Percentiles rank a stretch among this genome's conserved stretches.
Conservation (phyloP, 1,140 invertebrate species). For the Drosophila virilis region DNA sequence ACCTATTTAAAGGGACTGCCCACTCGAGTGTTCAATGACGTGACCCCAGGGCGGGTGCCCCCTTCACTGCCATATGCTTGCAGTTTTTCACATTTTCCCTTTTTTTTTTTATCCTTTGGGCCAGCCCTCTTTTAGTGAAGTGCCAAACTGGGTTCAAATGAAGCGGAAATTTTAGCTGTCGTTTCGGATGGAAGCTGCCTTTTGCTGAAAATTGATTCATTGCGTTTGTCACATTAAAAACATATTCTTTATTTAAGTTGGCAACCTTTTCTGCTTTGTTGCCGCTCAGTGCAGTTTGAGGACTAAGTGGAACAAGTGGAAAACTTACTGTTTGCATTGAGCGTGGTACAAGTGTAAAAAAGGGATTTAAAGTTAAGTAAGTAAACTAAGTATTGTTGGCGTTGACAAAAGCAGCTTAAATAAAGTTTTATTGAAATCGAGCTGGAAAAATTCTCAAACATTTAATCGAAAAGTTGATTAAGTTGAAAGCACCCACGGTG, state of each 20-base stretch:
- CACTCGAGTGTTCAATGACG: slow-evolving; percentile 65
- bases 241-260: slow-evolving; percentile 46
- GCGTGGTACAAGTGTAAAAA: neutral
- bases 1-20: slow-evolving; percentile 22
- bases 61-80: neutral
- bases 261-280: slow-evolving; percentile 4
- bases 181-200: slow-evolving; percentile 3
- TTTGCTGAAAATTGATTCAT: slow-evolving; percentile 47
- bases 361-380: neutral
- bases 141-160: slow-evolving; percentile 49
- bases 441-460: neutral
- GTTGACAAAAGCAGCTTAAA: neutral
- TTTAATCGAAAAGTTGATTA: neutral
- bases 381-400: neutral
- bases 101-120: slow-evolving; percentile 9
- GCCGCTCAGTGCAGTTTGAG: slow-evolving; percentile 13
- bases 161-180: slow-evolving; percentile 59
- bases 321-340: slow-evolving; percentile 15
- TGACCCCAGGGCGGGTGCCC: slow-evolving; percentile 30
- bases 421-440: neutral
- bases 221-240: slow-evolving; percentile 52
- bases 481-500: too few species aligned
- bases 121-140: slow-evolving; percentile 6
- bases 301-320: slow-evolving; percentile 38
- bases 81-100: slow-evolving; percentile 27